These are phyloP conservation scores for Drosophila sp. DNA, from an alignment of 1,140 invertebrate genomes.

Conservation along the genomic window DNA sequence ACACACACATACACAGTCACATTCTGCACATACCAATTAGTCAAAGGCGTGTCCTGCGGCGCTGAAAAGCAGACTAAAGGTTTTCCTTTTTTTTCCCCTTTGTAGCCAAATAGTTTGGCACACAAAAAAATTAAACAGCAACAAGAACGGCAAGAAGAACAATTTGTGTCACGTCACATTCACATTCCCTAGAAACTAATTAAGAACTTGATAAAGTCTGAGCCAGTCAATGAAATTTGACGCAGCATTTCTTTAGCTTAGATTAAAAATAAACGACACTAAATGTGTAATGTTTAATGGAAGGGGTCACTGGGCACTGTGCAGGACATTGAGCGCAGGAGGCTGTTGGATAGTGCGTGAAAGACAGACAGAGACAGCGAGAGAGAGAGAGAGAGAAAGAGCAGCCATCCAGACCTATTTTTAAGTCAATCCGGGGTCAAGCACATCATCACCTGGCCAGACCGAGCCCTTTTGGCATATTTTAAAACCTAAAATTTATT, in stretches of 20 bases:
- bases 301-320: background rate
- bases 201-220: slow-evolving; percentile 48
- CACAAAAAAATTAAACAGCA: slow-evolving; percentile 20
- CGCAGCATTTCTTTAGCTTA: slow-evolving; percentile 28
- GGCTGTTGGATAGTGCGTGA: background rate
- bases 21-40: slow-evolving; percentile 50
- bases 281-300: slow-evolving; percentile 4
- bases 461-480: slow-evolving; percentile 43
- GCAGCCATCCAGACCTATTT: slow-evolving; percentile 43
- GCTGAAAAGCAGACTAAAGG: slow-evolving; percentile 50
- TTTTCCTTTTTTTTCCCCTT: slow-evolving; percentile 22
- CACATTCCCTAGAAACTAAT: slow-evolving; percentile 45
- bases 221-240: slow-evolving; percentile 30
- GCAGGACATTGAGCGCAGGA: background rate
- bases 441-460: slow-evolving; percentile 40
- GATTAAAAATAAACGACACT: slow-evolving; percentile 56
- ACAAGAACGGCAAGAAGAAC: slow-evolving; percentile 7
- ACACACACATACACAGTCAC: slow-evolving; percentile 21
- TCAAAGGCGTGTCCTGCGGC: slow-evolving; percentile 64
- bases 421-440: slow-evolving; percentile 56
- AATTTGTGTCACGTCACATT: slow-evolving; percentile 64
- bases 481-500: slow-evolving; percentile 70
- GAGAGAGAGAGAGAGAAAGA: background rate
- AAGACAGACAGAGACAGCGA: background rate
- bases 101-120: slow-evolving; percentile 36